Base-by-base conservation (phyloP, 2,797 vertebrate species). In the Otus scops region DNA sequence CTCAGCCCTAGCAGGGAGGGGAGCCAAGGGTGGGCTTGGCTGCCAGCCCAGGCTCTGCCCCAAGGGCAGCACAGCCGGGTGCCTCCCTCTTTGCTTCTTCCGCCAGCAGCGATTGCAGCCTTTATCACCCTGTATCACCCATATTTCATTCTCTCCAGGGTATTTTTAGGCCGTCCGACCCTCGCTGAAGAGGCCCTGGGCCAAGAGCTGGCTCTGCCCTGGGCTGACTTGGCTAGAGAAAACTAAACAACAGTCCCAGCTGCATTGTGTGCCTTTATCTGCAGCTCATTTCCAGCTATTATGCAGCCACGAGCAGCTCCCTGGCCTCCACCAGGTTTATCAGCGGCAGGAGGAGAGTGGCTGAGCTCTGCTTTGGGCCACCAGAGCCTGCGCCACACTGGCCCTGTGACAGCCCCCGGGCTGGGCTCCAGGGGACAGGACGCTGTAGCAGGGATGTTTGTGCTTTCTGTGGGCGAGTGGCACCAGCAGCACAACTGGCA, bases 281-380 rank as follows among this genome's bases (percentile, higher is more conserved):
- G 89, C 4, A 1, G 45, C 74, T 93, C 93, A 94, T 83, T 97
- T 97, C 96, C 96, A 96, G 95, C 96, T 95, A 97, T 97, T 97
- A 96, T 96, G 74, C 85, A 81, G 92, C 64, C 17, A 27, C 1
- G 5, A 93, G 76, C n/a, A 2, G 74, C 84, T 83, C 78, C 45
- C 38, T 0, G 2, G 95, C 70, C 71, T 68, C 70, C 15, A 3
- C 41, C 7, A 54, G 51, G 47, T 89, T 92, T 83, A 80, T 93
- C 94, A 77, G 75, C 9, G 32, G 19, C 47, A 70, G 5, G 11
- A 18, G 15, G 71, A 86, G 39, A 74, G 15, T 34, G n/a, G 23
- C 59, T 7, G 12, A 71, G 76, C 54, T 48, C 85, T 38, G 64
- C 73, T 41, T 60, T 32, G 64, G 71, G 64, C 28, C 27, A 61